Evolutionary conservation across 2,888 invertebrate species (phyloP).

Genomic region (Mimumesa dahlbomi): DNA sequence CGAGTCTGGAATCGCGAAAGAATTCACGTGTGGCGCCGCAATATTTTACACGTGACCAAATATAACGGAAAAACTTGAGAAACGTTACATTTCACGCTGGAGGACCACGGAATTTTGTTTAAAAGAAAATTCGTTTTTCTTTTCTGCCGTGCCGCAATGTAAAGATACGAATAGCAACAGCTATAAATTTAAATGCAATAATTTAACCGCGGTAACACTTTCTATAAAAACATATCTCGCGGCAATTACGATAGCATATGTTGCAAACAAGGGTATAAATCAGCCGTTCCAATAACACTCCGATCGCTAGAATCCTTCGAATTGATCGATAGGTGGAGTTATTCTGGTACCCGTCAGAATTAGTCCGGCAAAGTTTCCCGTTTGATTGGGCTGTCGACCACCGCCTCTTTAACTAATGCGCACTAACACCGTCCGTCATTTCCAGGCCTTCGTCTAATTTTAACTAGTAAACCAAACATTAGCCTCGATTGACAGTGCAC

Average conservation of each 20-base stretch:
- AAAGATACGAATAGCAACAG: too few relatives aligned
- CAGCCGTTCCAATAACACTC: background rate
- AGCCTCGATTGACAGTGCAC: slow-evolving; percentile 45
- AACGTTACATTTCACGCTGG: too few relatives aligned
- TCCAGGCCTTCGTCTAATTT: slow-evolving; percentile 55
- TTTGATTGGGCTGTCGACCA: slow-evolving; percentile 37
- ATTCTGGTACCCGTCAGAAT: slow-evolving; percentile 30
- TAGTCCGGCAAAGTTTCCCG: background rate
- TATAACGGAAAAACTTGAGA: too few relatives aligned
- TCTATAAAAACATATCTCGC: too few relatives aligned
- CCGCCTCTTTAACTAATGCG: slow-evolving; percentile 36
- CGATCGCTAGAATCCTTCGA: slow-evolving; percentile 28
- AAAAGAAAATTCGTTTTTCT: background rate
- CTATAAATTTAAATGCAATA: too few relatives aligned
- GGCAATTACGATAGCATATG: too few relatives aligned
- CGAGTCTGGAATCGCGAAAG: slow-evolving; percentile 8
- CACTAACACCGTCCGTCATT: slow-evolving; percentile 54
- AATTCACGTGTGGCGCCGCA: slow-evolving; percentile 40
- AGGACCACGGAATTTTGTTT: too few relatives aligned
- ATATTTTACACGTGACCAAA: slow-evolving; percentile 34
- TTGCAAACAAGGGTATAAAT: too few relatives aligned
- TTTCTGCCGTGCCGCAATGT: too few relatives aligned
- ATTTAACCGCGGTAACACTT: too few relatives aligned
- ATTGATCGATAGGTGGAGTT: slow-evolving; percentile 38
- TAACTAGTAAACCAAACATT: slow-evolving; percentile 55